Percentiles rank a stretch among this genome's conserved stretches.
Evolutionary conservation across 2,797 vertebrate species (phyloP).

Genomic region (Cottoperca gobio): DNA sequence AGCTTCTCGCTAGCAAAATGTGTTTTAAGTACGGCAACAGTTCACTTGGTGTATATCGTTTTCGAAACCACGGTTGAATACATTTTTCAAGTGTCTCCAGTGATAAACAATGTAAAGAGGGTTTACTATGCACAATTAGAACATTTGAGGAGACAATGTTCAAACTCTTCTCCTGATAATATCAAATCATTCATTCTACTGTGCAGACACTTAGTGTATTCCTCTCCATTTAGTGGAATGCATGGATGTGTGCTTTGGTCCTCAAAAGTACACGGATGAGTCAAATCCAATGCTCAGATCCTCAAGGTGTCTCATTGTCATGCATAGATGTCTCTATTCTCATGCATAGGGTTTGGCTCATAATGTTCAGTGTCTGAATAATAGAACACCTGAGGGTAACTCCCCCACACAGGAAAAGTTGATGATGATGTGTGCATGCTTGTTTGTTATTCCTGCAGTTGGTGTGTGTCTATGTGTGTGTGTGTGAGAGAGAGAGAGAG

Average conservation of each 20-base stretch:
- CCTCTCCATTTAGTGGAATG: neutral
- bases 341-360: constrained; percentile 48
- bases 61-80: constrained; percentile 3
- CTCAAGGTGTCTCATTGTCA: constrained; percentile 38
- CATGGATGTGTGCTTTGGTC: constrained; percentile 7
- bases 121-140: neutral
- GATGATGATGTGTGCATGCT: constrained; percentile 22
- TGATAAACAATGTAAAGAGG: constrained; percentile 6
- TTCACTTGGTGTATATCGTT: neutral
- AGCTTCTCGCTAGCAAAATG: neutral
- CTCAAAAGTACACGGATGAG: constrained; percentile 12
- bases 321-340: constrained; percentile 39
- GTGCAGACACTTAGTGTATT: neutral
- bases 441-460: constrained; percentile 16
- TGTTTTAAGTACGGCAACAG: constrained; percentile 1
- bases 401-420: constrained; percentile 9
- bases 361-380: constrained; percentile 56
- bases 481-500: neutral
- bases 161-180: neutral
- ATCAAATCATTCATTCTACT: constrained; percentile 9
- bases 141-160: constrained; percentile 11
- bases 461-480: neutral
- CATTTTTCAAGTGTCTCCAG: constrained; percentile 3
- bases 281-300: constrained; percentile 18
- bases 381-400: constrained; percentile 51